Evolutionary conservation across 1,140 invertebrate species (phyloP), one percentile per base, ranked within the genome.

Genomic region (Bombus ignitus): DNA sequence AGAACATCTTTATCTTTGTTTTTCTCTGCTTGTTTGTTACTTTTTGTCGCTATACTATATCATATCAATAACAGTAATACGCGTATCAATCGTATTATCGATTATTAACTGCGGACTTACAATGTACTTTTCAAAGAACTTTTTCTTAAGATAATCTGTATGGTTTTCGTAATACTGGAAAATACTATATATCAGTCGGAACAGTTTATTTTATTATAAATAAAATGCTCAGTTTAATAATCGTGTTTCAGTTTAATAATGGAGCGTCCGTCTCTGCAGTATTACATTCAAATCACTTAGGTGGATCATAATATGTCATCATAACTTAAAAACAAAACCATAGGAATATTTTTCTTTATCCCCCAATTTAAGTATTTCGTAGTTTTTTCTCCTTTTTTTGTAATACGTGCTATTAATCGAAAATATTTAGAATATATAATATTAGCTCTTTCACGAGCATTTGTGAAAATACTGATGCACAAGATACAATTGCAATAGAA

Each of bases 101-200:
- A 22, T 53, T 53, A 53, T 53, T 22, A 53, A 53, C 0, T 53
- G 47, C 47, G 18, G 1, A 0, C 6, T 53, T 53, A 8, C 18
- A 22, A 8, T 22, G 47, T 6, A 53, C 18, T 53, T 53, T 53
- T 0, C 18, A 22, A 53, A 53, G 18, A 53, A 53, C 5, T 8
- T 99, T 99, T 95, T 99, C 99, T 95, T 98, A 99, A 95, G 98
- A 99, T 94, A 99, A 99, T 96, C 95, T 99, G 59, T 99, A 99
- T 94, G 98, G 98, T 57, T 96, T 65, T 97, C 96, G 92, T 97
- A 96, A 96, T 96, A 92, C 87, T 87, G 84, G 83, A 72, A 91
- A 87, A 44, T 80, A 80, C 62, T 62, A 53, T 66, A 44, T 76
- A 68, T 81, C 78, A 87, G 80, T 65, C 81, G 79, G 84, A 80